These are phyloP conservation scores for Lasioglossum leucozonium DNA, from an alignment of 2,888 invertebrate species.

Conservation along the genomic window DNA sequence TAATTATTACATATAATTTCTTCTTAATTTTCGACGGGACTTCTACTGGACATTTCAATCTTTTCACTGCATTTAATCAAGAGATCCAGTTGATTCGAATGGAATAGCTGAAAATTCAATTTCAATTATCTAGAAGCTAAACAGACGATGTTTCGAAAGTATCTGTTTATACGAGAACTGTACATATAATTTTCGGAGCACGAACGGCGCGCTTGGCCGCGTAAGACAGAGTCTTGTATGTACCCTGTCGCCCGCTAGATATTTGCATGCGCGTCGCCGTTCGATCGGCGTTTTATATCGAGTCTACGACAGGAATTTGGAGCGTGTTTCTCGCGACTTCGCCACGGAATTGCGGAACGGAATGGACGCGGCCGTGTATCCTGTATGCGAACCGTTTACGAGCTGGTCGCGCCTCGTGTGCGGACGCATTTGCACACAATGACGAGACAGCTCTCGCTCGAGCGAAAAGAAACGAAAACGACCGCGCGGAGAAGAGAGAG, in stretches of 20 bases:
- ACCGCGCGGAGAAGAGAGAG: not conserved
- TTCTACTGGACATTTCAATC: too few species aligned
- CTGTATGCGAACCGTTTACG: conserved; percentile 50
- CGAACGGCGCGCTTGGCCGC: too few species aligned
- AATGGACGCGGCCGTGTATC: not conserved
- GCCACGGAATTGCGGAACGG: conserved; percentile 1
- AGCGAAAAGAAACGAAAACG: not conserved
- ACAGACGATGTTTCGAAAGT: not conserved
- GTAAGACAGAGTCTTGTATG: too few species aligned
- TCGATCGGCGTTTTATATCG: not conserved
- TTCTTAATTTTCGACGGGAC: too few species aligned
- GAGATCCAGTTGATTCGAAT: too few species aligned
- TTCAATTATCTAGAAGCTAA: not conserved
- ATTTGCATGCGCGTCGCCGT: not conserved
- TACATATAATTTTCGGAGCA: not conserved
- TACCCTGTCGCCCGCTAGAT: not conserved
- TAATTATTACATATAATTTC: too few species aligned
- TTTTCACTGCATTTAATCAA: too few species aligned
- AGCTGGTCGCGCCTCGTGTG: conserved; percentile 40
- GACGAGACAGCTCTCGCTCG: conserved; percentile 20
- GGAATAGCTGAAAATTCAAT: not conserved
- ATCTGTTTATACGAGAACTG: too few species aligned
- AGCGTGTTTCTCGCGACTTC: conserved; percentile 13
- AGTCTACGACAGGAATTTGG: conserved; percentile 8
- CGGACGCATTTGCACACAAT: conserved; percentile 34